A percentile compares a stretch with the other conserved stretches of the same genome.
Conservation (phyloP, 2,113 vertebrate species). For the Grus americana region DNA sequence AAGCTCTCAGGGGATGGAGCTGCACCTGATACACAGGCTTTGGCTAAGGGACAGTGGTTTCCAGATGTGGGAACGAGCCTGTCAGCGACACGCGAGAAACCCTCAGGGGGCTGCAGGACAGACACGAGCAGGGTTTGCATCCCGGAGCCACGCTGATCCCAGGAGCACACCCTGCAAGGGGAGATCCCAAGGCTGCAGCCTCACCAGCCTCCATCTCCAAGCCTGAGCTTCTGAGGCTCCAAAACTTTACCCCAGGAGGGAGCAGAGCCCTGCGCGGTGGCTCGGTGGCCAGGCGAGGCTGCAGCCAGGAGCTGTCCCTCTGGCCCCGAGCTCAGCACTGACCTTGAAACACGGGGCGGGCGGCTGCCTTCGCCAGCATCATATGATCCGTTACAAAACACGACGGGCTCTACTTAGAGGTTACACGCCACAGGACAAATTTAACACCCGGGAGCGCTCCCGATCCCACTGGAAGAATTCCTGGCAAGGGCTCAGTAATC, state of each 20-base stretch:
- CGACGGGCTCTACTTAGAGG: background rate
- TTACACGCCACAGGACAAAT: slow-evolving; percentile 21
- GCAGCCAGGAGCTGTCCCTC: slow-evolving; percentile 1
- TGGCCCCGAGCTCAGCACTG: background rate
- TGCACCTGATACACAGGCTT: background rate
- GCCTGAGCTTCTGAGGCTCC: rapidly evolving
- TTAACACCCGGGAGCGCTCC: slow-evolving; percentile 34
- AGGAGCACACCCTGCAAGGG: background rate
- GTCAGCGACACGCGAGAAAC: rapidly evolving
- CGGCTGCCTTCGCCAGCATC: background rate
- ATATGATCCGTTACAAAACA: slow-evolving; percentile 46
- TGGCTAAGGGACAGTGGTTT: background rate
- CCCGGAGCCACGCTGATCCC: background rate
- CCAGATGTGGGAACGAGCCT: background rate
- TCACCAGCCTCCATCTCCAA: background rate
- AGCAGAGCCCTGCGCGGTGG: rapidly evolving
- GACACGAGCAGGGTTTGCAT: rapidly evolving
- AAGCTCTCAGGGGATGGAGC: background rate
- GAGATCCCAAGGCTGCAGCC: background rate
- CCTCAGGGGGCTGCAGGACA: background rate
- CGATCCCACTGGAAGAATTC: slow-evolving; percentile 45
- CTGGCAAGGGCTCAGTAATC: slow-evolving; percentile 48
- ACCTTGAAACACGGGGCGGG: background rate
- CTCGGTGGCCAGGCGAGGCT: background rate
- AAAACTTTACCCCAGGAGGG: background rate